Evolutionary conservation across 2,113 vertebrate species (phyloP), one percentile per base, ranked within the genome.

Genomic region (Austrofundulus limnaeus): DNA sequence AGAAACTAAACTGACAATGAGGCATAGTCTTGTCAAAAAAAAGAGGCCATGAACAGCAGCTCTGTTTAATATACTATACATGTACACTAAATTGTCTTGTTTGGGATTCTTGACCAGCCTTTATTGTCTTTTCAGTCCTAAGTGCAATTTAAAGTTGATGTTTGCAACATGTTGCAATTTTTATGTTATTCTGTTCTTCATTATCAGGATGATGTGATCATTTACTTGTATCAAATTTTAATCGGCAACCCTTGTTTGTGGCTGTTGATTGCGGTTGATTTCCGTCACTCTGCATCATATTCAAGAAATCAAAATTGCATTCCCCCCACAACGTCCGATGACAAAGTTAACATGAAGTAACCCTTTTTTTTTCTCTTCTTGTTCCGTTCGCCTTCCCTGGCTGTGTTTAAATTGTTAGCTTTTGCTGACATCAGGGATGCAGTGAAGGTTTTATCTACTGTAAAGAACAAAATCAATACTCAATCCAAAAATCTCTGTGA

Each of bases 391-490:
- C 23, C 61, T 46, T 65, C 34, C 25, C 43, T 38, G 55, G 41
- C 66, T 66, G 55, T 9, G 46, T 73, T 49, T 71, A 61, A 82
- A 75, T 56, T 62, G 42, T 67, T 71, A 63, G 52, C 53, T 57
- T 63, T 59, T 61, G 47, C 57, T 72, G 75, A 66, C 58, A 62
- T 45, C 8, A 24, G 39, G 54, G 54, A 59, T 52, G 60, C 14
- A 15, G 57, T 46, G 55, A 54, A 37, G 49, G 37, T 65, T 77
- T 79, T 72, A 72, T 72, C 61, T 64, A 68, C 69, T 60, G 41
- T 72, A 64, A 69, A 77, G 37, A 70, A 80, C 61, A 6, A 70
- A 79, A 81, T 80, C 50, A 75, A 75, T 75, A 77, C 20, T 72
- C 52, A 70, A 69, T 75, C 61, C 70, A 77, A 67, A 65, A 76